A percentile compares a stretch with the other conserved stretches of the same genome.
These are phyloP conservation scores for Axis porcinus DNA, from an alignment of 2,113 vertebrate genomes.

Conservation along the genomic window DNA sequence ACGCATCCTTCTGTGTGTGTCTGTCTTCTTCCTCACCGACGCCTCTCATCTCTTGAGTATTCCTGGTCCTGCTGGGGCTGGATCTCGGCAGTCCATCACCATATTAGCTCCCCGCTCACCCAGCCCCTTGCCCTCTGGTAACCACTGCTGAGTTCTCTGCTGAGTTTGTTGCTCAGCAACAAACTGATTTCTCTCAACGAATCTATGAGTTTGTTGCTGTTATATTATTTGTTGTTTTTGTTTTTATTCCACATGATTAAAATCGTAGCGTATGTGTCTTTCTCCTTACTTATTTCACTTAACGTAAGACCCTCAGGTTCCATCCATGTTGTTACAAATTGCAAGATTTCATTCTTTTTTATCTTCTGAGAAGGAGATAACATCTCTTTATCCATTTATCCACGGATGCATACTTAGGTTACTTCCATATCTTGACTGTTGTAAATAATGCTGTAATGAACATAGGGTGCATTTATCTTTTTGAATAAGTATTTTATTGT, in stretches of 20 bases:
- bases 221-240: neutral
- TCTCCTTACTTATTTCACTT: neutral
- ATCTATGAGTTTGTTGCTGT: neutral
- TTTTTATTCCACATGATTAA: neutral
- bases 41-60: too few species aligned
- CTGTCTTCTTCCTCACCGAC: too few species aligned
- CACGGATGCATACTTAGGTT: neutral
- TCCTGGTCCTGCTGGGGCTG: too few species aligned
- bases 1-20: too few species aligned
- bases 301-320: neutral
- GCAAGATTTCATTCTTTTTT: neutral
- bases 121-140: neutral
- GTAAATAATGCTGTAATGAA: neutral
- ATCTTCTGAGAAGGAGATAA: neutral
- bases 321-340: neutral
- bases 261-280: neutral
- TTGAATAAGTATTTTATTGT: neutral
- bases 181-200: neutral
- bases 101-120: neutral
- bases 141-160: neutral
- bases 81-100: neutral
- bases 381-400: neutral
- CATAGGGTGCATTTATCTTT: neutral
- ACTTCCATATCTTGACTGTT: neutral
- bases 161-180: neutral